Conservation (phyloP, 1,140 invertebrate species). For the Calycopis cecrops region DNA sequence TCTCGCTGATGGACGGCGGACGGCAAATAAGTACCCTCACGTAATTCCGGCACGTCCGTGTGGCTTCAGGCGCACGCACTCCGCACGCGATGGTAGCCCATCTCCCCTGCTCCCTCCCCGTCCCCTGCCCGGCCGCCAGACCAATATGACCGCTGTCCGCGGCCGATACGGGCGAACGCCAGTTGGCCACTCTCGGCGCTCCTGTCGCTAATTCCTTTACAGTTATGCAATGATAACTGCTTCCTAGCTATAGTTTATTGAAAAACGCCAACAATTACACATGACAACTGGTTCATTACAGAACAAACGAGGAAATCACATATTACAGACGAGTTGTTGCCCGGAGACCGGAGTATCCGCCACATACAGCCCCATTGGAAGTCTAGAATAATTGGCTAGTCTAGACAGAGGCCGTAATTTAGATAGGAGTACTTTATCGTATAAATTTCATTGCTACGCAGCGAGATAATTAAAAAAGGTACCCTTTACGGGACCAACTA, state of each 20-base stretch:
- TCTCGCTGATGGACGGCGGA: constrained; percentile 31
- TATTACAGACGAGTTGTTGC: neutral
- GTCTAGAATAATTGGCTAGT: too few relatives aligned
- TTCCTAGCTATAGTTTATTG: constrained; percentile 41
- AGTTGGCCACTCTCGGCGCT: constrained; percentile 44
- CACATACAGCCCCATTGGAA: too few relatives aligned
- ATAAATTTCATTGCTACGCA: too few relatives aligned
- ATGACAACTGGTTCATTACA: constrained; percentile 1
- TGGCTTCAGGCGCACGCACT: neutral
- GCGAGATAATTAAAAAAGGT: too few relatives aligned
- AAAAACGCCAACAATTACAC: constrained; percentile 12
- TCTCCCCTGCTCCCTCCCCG: constrained; percentile 34
- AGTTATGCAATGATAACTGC: constrained; percentile 64
- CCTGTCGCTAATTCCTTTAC: constrained; percentile 51
- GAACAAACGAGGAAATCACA: constrained; percentile 7
- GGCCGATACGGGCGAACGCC: constrained; percentile 18
- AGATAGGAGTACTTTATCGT: too few relatives aligned
- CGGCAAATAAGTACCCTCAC: constrained; percentile 28
- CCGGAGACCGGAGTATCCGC: too few relatives aligned
- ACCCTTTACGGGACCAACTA: too few relatives aligned
- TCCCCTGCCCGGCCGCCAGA: constrained; percentile 15
- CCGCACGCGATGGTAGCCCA: constrained; percentile 25
- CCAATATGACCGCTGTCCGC: constrained; percentile 25
- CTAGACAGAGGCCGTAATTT: too few relatives aligned
- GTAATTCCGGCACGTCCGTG: neutral